These are phyloP conservation scores for Phyllopteryx taeniolatus DNA, from an alignment of 2,113 vertebrate genomes.

Conservation along the genomic window DNA sequence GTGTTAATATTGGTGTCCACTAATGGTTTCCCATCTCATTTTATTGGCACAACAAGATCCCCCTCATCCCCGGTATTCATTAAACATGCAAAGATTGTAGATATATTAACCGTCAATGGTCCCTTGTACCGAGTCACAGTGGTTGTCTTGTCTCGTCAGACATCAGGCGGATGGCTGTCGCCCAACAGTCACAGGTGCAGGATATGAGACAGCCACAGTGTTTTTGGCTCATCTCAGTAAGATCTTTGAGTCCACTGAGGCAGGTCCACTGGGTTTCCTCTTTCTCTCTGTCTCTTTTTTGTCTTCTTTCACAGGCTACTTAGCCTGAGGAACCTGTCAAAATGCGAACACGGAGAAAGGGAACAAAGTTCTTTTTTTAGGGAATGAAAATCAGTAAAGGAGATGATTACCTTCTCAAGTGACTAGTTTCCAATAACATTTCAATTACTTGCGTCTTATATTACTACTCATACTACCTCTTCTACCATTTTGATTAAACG, in stretches of 20 bases:
- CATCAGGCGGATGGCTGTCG: constrained; percentile 35
- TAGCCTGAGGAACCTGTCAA: constrained; percentile 1
- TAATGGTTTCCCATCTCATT: constrained; percentile 2
- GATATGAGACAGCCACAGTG: constrained; percentile 46
- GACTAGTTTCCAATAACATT: neutral
- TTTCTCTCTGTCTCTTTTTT: constrained; percentile 55
- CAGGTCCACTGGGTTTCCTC: constrained; percentile 62
- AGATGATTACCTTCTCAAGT: neutral
- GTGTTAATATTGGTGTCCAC: constrained; percentile 31
- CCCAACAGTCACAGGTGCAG: constrained; percentile 64
- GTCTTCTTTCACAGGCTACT: constrained; percentile 25
- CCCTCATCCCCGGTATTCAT: neutral
- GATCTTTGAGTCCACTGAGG: constrained; percentile 61
- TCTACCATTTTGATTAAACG: too few species aligned
- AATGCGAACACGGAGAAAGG: constrained; percentile 15
- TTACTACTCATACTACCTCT: neutral
- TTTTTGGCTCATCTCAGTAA: constrained; percentile 58
- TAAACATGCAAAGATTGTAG: constrained; percentile 17
- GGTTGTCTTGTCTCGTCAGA: constrained; percentile 42
- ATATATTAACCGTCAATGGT: constrained; percentile 39
- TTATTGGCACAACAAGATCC: neutral
- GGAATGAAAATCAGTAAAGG: neutral
- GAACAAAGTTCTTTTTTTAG: constrained; percentile 22
- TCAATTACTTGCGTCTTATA: neutral
- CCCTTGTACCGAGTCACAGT: constrained; percentile 38